Percentiles rank a stretch among this genome's conserved stretches.
Evolutionary conservation across 2,888 invertebrate species (phyloP).

Genomic region (Belgica antarctica): DNA sequence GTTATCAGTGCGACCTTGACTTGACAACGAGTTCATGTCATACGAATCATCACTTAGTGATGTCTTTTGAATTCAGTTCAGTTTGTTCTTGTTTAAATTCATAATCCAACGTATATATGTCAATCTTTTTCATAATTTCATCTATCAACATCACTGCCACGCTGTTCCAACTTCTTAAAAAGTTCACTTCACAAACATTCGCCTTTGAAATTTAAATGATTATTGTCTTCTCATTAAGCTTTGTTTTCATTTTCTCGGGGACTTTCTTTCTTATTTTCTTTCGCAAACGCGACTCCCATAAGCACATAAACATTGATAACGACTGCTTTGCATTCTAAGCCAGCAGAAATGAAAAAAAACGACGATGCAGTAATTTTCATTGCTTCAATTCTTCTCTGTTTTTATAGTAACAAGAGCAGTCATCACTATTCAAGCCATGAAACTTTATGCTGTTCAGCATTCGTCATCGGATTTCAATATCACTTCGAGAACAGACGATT

Average conservation of each 20-base stretch:
- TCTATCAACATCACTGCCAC: too few species aligned
- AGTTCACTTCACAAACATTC: too few species aligned
- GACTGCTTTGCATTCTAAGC: slow-evolving; percentile 5
- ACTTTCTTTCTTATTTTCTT: not conserved
- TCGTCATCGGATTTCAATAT: slow-evolving; percentile 31
- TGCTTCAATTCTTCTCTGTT: not conserved
- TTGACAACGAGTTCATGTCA: too few species aligned
- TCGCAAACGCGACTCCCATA: not conserved
- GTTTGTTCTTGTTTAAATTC: too few species aligned
- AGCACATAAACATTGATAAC: not conserved
- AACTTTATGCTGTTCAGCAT: not conserved
- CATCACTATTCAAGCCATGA: slow-evolving; percentile 22
- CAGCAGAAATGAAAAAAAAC: not conserved
- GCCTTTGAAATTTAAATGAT: too few species aligned
- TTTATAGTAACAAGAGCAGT: slow-evolving; percentile 10
- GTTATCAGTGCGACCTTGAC: too few species aligned
- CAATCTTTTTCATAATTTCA: too few species aligned
- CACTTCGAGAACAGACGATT: slow-evolving; percentile 23
- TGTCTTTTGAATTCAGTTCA: too few species aligned
- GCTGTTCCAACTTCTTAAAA: too few species aligned
- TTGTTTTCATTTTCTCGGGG: too few species aligned
- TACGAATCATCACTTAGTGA: too few species aligned
- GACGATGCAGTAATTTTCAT: slow-evolving; percentile 10
- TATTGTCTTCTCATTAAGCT: not conserved
- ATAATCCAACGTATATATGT: too few species aligned